Percentiles rank a stretch among this genome's conserved stretches.
Conservation (phyloP, 2,888 invertebrate genomes). For the Zootermopsis nevadensis region DNA sequence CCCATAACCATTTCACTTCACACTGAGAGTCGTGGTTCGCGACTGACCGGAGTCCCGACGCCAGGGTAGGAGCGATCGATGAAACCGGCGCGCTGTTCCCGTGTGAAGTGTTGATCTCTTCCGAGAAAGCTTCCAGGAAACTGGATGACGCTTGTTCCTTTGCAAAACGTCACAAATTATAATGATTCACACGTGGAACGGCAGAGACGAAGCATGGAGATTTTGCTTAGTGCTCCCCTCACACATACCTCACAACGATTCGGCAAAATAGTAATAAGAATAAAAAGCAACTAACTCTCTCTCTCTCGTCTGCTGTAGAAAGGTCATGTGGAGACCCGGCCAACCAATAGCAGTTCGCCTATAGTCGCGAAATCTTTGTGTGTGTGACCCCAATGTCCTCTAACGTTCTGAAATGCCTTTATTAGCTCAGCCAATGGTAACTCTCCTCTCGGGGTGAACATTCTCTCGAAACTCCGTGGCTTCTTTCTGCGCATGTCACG, state of each 20-base stretch:
- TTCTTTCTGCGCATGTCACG: conserved; percentile 13
- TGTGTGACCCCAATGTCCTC: conserved; percentile 54
- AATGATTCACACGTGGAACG: not conserved
- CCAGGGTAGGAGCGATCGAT: not conserved
- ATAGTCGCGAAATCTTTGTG: conserved; percentile 38
- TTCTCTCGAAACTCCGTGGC: conserved; percentile 32
- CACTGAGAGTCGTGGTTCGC: not conserved
- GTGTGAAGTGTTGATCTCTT: not conserved
- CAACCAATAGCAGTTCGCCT: conserved; percentile 38
- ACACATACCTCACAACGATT: conserved; percentile 12
- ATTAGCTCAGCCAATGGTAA: conserved; percentile 53
- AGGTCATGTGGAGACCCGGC: conserved; percentile 43
- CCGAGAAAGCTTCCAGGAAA: conserved; percentile 18
- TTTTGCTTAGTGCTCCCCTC: conserved; percentile 7
- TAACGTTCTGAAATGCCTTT: conserved; percentile 50
- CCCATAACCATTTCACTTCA: not conserved
- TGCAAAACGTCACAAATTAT: no score
- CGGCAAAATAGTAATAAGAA: conserved; percentile 4
- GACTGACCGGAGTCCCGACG: not conserved
- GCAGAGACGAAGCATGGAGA: not conserved
- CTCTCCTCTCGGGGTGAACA: conserved; percentile 48
- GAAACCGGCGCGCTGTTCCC: not conserved
- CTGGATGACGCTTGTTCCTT: not conserved
- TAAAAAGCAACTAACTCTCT: not conserved
- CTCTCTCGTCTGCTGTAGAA: conserved; percentile 32